Evolutionary conservation across 2,888 invertebrate genomes (phyloP), one percentile per base, ranked within the genome.

Genomic region (Agrotis exclamationis): DNA sequence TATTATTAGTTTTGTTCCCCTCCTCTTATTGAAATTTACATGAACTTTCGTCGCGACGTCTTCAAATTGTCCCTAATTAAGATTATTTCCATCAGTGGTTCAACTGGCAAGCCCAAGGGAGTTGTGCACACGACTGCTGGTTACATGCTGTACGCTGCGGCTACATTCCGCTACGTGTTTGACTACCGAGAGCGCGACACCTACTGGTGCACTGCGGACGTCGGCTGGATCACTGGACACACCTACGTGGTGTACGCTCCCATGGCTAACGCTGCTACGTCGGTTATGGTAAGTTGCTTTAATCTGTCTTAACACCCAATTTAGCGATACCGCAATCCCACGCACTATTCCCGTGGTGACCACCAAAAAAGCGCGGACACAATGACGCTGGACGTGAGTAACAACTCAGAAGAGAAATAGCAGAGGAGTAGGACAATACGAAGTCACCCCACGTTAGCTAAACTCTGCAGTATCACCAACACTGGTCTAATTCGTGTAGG

Each of bases 41-140:
- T 13, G n/a, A n/a, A n/a, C 64, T 45, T 64, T 45, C 28, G 20
- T 65, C 6, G 47, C n/a, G 5, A n/a, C 4, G 3, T 56, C 9
- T 54, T 50, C 3, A 56, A 44, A 50, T 44, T 39, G 20, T 54
- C 33, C 20, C 24, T 73, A 22, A 67, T 73, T 4, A 47, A 22
- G 16, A 44, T 57, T 51, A 2, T 71, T 72, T 54, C 6, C 11
- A 45, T 24, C 82, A 97, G 97, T 87, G 99, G 99, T 0, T 99
- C 99, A 0, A 99, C 99, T 1, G 99, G 99, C 28, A 99, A 99
- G 92, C 99, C 99, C 0, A 99, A 99, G 92, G 99, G 99, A 22
- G 99, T 99, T 6, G 94, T 99, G 45, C 99, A 99, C 93, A 99
- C 99, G 0, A 98, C 98, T 0, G 99, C 97, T 0, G 99, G 99